These are phyloP conservation scores for Rousettus madagascariensis DNA, from an alignment of 2,797 vertebrate genomes.

Conservation along the genomic window DNA sequence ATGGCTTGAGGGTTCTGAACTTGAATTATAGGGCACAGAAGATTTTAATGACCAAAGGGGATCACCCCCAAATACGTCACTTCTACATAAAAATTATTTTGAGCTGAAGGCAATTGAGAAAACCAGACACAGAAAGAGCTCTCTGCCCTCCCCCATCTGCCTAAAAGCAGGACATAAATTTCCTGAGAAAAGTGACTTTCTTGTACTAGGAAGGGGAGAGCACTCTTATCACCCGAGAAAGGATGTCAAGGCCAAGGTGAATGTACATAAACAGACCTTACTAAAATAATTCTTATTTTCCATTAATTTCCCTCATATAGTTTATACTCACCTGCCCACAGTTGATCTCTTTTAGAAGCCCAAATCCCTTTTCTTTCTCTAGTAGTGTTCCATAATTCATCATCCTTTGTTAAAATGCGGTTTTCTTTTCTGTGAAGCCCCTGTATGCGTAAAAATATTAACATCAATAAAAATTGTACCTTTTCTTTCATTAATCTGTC, in stretches of 20 bases:
- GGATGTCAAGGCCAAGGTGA: neutral
- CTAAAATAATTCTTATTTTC: neutral
- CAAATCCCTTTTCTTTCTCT: neutral
- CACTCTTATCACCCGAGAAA: neutral
- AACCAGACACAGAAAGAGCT: neutral
- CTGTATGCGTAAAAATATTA: neutral
- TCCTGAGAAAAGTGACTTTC: neutral
- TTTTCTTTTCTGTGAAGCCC: neutral
- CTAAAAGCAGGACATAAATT: conserved; percentile 47
- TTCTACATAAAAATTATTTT: neutral
- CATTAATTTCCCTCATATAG: neutral
- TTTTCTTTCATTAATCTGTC: neutral
- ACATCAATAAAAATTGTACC: neutral
- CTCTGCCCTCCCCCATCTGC: neutral
- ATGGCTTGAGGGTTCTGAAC: neutral
- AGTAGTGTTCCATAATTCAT: neutral
- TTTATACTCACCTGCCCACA: neutral
- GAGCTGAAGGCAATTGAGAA: neutral
- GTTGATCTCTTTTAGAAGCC: neutral
- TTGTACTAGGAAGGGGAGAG: neutral
- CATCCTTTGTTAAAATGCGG: neutral
- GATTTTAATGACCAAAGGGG: neutral
- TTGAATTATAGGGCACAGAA: neutral
- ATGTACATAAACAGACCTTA: conserved; percentile 12
- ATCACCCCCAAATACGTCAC: neutral